Evolutionary conservation across 2,113 vertebrate genomes (phyloP).

Genomic region (Lamprologus lemairii): DNA sequence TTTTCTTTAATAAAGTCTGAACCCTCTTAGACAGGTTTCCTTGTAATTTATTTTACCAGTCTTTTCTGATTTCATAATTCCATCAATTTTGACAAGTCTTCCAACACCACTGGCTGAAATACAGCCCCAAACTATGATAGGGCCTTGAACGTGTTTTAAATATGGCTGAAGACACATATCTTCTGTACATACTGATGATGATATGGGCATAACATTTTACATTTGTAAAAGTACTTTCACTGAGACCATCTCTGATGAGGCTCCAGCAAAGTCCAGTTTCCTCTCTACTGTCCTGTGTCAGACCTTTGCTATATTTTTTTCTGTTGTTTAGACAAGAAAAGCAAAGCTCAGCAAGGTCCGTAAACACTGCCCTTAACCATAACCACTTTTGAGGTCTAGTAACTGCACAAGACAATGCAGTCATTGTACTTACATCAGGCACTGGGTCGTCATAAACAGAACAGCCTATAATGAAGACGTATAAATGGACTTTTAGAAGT

Average conservation of each 20-base stretch:
- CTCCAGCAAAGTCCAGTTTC: neutral
- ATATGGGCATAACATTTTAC: neutral
- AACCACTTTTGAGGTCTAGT: neutral
- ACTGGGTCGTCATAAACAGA: neutral
- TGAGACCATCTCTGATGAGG: neutral
- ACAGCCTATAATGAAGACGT: neutral
- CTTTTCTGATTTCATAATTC: neutral
- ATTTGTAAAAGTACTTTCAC: neutral
- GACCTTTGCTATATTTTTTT: neutral
- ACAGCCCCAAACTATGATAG: neutral
- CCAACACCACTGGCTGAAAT: neutral
- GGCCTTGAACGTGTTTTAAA: neutral
- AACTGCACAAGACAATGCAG: neutral
- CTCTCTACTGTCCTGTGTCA: neutral
- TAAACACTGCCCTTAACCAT: neutral
- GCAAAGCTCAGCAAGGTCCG: neutral
- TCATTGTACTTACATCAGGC: neutral
- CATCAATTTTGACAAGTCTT: neutral
- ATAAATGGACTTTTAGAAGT: neutral
- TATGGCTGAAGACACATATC: neutral
- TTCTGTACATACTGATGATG: neutral
- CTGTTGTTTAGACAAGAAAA: neutral
- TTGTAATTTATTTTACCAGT: neutral
- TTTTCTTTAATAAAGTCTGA: neutral
- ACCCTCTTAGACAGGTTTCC: neutral